phyloP scores from a whole-genome alignment of 2,888 invertebrate species.

The Hydraecia micacea region DNA sequence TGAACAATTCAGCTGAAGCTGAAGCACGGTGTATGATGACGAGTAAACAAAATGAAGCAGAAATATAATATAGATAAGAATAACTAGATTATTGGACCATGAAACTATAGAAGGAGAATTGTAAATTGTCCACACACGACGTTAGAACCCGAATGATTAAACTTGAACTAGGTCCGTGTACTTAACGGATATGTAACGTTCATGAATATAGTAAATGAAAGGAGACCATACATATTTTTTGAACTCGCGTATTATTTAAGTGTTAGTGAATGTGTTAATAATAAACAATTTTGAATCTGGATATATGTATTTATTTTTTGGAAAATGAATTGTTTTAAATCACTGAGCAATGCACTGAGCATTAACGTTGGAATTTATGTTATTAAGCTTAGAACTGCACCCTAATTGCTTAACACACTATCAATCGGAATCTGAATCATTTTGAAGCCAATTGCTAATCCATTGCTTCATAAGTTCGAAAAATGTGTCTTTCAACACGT shows the following conservation, averaged over 20 bases:
- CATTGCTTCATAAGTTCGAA: no score
- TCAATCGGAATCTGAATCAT: no score
- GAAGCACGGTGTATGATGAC: constrained; percentile 33
- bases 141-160: neutral
- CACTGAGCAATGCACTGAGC: neutral
- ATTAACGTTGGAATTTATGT: neutral
- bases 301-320: neutral
- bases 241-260: neutral
- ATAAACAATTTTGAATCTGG: neutral
- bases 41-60: neutral
- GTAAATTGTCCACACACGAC: neutral
- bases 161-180: neutral
- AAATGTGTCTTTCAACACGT: no score
- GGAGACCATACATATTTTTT: neutral
- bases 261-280: neutral
- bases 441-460: no score
- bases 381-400: neutral
- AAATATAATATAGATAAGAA: neutral
- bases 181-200: neutral
- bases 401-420: no score
- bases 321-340: neutral
- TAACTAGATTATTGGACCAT: neutral
- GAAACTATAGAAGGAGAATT: neutral
- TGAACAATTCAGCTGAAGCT: constrained; percentile 48
- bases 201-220: neutral